Conservation (phyloP, 2,113 vertebrate genomes). For the Bucco capensis region DNA sequence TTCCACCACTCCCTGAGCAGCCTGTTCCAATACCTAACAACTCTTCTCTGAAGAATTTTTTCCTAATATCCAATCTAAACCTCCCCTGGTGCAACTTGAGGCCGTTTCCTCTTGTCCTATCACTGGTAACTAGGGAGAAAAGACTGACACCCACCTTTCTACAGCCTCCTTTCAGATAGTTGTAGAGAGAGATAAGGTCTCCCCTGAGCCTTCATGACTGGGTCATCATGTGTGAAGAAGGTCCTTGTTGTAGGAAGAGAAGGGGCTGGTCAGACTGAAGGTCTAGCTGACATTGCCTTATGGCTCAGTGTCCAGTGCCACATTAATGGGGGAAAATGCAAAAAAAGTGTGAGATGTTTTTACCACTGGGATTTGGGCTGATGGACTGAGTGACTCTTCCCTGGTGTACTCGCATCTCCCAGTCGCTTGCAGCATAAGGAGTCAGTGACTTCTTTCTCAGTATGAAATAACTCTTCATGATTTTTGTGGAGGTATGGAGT, state of each 20-base stretch:
- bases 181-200: no score
- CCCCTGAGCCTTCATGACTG: no score
- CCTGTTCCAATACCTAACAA: no score
- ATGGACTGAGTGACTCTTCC: background rate
- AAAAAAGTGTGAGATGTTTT: background rate
- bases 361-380: background rate
- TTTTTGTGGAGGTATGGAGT: no score
- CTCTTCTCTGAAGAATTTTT: no score
- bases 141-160: no score
- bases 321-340: accelerated
- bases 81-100: no score
- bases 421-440: background rate
- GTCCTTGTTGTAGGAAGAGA: background rate
- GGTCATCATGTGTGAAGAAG: background rate
- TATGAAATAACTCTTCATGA: background rate
- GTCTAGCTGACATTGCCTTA: background rate
- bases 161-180: no score
- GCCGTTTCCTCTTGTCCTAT: no score
- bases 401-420: accelerated
- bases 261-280: background rate
- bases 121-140: no score
- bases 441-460: background rate
- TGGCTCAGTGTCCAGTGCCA: background rate
- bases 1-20: no score
- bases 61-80: no score